A percentile compares a stretch with the other conserved stretches of the same genome.
Evolutionary conservation across 2,113 vertebrate species (phyloP).

Genomic region (Gasterosteus aculeatus): DNA sequence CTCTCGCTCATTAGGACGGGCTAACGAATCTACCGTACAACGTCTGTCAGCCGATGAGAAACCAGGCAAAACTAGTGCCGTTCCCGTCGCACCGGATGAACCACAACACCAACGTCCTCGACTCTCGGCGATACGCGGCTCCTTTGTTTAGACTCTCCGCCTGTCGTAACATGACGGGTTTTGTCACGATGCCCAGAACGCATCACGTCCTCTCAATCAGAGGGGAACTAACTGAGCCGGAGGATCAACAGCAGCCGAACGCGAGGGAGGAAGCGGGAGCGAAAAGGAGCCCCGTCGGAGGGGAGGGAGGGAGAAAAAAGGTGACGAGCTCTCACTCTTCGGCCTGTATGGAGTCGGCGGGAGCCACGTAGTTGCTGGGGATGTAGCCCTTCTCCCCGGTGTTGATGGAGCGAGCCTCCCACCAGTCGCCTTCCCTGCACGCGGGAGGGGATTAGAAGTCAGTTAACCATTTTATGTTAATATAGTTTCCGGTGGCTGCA

Average conservation of each 20-base stretch:
- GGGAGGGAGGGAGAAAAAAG: background rate
- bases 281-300: background rate
- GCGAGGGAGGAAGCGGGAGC: background rate
- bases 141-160: slow-evolving; percentile 34
- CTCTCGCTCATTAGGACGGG: background rate
- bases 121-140: slow-evolving; percentile 9
- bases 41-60: slow-evolving; percentile 16
- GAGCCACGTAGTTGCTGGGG: slow-evolving; percentile 99
- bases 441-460: slow-evolving; percentile 6
- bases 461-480: background rate
- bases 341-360: slow-evolving; percentile 98
- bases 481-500: background rate
- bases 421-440: slow-evolving; percentile 87
- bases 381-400: slow-evolving; percentile 98
- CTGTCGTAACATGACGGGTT: slow-evolving; percentile 3
- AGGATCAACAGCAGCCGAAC: slow-evolving; percentile 1
- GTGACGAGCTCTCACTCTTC: slow-evolving; percentile 89
- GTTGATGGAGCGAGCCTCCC: slow-evolving; percentile 98
- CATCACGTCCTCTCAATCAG: slow-evolving; percentile 17
- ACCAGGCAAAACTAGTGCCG: slow-evolving; percentile 6
- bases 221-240: slow-evolving; percentile 3
- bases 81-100: slow-evolving; percentile 44
- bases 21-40: slow-evolving; percentile 19
- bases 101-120: slow-evolving; percentile 21
- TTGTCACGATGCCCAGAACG: slow-evolving; percentile 10